These are phyloP conservation scores for Drosophila saltans DNA, from an alignment of 1,140 invertebrate species.

Conservation along the genomic window DNA sequence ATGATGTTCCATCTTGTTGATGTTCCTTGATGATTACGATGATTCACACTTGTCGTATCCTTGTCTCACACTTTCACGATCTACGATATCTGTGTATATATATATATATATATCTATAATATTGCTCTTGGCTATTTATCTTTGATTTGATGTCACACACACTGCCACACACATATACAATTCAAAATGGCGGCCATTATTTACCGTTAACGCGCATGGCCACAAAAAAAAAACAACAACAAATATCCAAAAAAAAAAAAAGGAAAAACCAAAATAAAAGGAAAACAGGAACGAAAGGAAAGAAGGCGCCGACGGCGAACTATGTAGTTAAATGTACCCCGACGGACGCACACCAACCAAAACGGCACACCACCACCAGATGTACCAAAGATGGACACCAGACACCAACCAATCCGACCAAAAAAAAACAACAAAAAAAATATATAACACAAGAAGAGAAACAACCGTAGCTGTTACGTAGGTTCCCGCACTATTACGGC, in stretches of 20 bases:
- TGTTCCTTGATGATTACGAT: not conserved
- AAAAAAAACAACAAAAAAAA: not conserved
- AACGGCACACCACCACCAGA: not conserved
- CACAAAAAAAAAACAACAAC: constrained; percentile 13
- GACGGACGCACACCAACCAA: not conserved
- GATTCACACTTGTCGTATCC: too few species aligned
- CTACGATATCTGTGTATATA: not conserved
- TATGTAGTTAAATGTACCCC: constrained; percentile 5
- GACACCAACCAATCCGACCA: constrained; percentile 17
- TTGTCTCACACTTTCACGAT: not conserved
- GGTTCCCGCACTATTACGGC: not conserved
- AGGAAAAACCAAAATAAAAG: constrained; percentile 5
- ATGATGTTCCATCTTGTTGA: constrained; percentile 86
- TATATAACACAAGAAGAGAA: not conserved
- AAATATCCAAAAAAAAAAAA: not conserved
- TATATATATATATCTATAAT: constrained; percentile 16
- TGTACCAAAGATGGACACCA: not conserved
- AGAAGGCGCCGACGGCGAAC: constrained; percentile 31
- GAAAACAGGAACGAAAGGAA: constrained; percentile 16
- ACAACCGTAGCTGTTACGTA: not conserved
- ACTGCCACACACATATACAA: constrained; percentile 39
- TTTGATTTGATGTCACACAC: constrained; percentile 70
- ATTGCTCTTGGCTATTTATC: constrained; percentile 54
- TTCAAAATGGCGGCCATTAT: constrained; percentile 80
- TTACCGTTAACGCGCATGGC: constrained; percentile 81